Evolutionary conservation across 2,113 vertebrate species (phyloP).

Genomic region (Hyperopisus bebe): DNA sequence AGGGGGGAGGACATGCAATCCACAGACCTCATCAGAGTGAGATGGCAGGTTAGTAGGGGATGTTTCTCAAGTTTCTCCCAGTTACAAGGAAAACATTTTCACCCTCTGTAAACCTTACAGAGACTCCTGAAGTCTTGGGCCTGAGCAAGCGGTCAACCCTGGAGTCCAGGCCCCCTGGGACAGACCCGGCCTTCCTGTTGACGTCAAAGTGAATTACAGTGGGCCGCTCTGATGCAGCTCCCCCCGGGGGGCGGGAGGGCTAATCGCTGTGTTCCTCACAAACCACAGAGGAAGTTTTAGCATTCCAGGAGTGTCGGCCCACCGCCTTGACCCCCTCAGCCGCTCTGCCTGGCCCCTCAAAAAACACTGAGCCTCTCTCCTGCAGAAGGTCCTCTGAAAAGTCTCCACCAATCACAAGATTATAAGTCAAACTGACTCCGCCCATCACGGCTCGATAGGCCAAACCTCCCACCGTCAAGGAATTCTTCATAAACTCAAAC

Average conservation of each 20-base stretch:
- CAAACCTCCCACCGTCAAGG: conserved; percentile 6
- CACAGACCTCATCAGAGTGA: background rate
- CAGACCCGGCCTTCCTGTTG: conserved; percentile 60
- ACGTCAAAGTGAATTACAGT: conserved; percentile 62
- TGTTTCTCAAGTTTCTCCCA: conserved; percentile 59
- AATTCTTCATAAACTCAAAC: conserved; percentile 28
- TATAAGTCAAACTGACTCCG: background rate
- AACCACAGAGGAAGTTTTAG: conserved; percentile 65
- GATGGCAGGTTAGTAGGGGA: conserved; percentile 43
- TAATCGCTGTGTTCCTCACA: conserved; percentile 56
- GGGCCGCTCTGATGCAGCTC: conserved; percentile 43
- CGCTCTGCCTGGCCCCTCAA: conserved; percentile 25
- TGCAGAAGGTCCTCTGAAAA: background rate
- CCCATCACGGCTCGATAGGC: background rate
- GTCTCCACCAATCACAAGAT: background rate
- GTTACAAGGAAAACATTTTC: conserved; percentile 70
- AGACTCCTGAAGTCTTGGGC: conserved; percentile 32
- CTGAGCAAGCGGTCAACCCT: conserved; percentile 11
- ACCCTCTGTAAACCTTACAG: conserved; percentile 54
- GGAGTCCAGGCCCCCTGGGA: conserved; percentile 54
- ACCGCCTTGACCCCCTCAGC: conserved; percentile 35
- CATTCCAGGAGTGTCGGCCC: conserved; percentile 50
- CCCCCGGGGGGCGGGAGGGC: conserved; percentile 62
- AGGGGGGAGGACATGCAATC: conserved; percentile 23
- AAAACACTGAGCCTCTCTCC: conserved; percentile 16